phyloP scores from a whole-genome alignment of 2,888 invertebrate genomes.

The Calliopum simillimum region DNA sequence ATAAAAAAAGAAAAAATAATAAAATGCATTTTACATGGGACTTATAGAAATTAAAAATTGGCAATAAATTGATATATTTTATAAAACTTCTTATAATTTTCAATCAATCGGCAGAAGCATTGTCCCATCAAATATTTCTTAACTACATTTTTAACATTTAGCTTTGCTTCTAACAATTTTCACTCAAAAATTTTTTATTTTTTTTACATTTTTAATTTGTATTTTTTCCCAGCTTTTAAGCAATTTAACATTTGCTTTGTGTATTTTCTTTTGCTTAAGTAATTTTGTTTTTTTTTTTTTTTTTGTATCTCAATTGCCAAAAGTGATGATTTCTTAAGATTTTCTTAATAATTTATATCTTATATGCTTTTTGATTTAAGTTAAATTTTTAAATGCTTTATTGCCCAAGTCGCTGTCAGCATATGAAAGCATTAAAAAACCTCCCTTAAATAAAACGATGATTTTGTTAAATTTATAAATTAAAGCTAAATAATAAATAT shows the following conservation, averaged over 20 bases:
- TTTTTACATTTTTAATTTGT: slow-evolving; percentile 17
- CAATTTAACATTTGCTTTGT: slow-evolving; percentile 1
- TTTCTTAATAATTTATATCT: too few relatives aligned
- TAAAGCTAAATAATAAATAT: too few relatives aligned
- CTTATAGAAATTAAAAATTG: too few relatives aligned
- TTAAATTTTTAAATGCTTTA: too few relatives aligned
- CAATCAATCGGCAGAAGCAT: not conserved
- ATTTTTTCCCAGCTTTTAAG: slow-evolving; percentile 11
- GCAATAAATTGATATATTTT: not conserved
- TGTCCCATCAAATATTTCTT: slow-evolving; percentile 1
- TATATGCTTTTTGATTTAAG: too few relatives aligned
- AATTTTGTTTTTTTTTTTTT: not conserved
- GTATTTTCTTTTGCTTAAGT: not conserved
- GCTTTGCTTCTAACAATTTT: slow-evolving; percentile 24
- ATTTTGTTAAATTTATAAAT: too few relatives aligned
- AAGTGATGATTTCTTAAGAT: not conserved
- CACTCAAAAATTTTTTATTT: slow-evolving; percentile 13
- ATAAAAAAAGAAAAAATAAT: too few relatives aligned
- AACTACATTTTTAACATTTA: slow-evolving; percentile 29
- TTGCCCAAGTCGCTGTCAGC: too few relatives aligned
- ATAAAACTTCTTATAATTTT: slow-evolving; percentile 4
- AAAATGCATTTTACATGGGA: too few relatives aligned
- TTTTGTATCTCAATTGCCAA: slow-evolving; percentile 8
- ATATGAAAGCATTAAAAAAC: too few relatives aligned
- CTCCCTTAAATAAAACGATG: too few relatives aligned